phyloP scores from a whole-genome alignment of 2,888 invertebrate genomes.

The Lacanobia wlatinum region DNA sequence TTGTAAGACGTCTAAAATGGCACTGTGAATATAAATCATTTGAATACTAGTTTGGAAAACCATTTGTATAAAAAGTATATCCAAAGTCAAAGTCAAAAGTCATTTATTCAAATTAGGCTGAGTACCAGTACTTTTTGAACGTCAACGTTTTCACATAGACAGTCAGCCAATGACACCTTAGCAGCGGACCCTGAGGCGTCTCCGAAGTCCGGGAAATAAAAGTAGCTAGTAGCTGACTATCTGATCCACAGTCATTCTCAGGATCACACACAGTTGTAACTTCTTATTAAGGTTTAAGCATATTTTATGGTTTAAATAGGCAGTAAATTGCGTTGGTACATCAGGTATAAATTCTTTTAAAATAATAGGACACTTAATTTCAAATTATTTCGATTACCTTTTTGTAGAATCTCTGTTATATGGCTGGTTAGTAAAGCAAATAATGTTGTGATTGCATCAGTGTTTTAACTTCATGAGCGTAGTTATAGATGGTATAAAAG shows the following conservation, averaged over 20 bases:
- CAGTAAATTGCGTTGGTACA: conserved; percentile 3
- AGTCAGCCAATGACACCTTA: neutral
- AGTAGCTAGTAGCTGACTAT: neutral
- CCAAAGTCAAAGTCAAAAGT: no score
- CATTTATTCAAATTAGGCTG: no score
- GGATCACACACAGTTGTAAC: conserved; percentile 9
- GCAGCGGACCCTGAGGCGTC: neutral
- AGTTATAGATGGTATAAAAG: conserved; percentile 5
- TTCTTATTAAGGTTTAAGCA: conserved; percentile 33
- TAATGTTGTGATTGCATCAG: conserved; percentile 6
- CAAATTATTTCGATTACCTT: conserved; percentile 33
- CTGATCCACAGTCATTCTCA: conserved; percentile 17
- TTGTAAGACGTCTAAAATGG: no score
- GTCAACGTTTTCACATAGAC: no score
- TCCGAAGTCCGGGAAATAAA: neutral
- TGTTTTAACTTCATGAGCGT: neutral
- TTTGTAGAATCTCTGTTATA: neutral
- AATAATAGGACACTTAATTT: conserved; percentile 44
- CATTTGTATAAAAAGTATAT: no score
- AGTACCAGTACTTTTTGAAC: no score
- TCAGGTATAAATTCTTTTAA: conserved; percentile 34
- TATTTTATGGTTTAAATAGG: conserved; percentile 38
- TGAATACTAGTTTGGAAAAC: no score
- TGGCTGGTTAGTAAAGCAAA: conserved; percentile 1
- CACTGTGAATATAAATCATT: no score